These are phyloP conservation scores for Yponomeuta cagnagella DNA, from an alignment of 2,888 invertebrate species.

Conservation along the genomic window DNA sequence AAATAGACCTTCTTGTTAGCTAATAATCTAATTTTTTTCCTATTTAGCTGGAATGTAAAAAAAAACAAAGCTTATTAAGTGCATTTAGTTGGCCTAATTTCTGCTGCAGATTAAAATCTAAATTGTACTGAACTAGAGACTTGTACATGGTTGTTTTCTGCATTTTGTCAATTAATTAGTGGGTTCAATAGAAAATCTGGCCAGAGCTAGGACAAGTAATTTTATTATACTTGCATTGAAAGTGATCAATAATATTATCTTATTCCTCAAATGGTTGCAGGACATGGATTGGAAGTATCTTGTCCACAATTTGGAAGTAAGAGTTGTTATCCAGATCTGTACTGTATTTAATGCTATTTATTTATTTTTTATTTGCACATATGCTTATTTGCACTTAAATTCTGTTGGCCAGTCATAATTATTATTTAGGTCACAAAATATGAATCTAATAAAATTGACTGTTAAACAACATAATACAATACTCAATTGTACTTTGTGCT, in stretches of 20 bases:
- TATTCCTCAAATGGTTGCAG: slow-evolving; percentile 27
- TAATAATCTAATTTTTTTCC: not conserved
- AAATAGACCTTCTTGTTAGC: not conserved
- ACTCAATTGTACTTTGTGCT: not conserved
- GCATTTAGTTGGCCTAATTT: no score
- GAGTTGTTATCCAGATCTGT: slow-evolving; percentile 24
- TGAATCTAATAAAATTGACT: no score
- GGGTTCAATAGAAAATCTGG: no score
- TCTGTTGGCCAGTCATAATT: slow-evolving; percentile 10
- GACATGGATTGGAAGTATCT: slow-evolving; percentile 61
- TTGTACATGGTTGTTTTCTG: no score
- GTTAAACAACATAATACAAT: no score
- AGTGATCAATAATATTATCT: not conserved
- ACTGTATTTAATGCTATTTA: not conserved
- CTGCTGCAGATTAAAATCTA: no score
- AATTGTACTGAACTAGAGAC: no score
- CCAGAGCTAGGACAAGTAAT: not conserved
- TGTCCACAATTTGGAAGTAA: slow-evolving; percentile 66
- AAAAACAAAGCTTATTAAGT: no score
- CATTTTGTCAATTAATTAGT: no score
- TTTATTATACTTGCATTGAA: not conserved
- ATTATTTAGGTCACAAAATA: not conserved
- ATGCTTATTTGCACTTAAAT: slow-evolving; percentile 22
- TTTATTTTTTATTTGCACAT: not conserved
- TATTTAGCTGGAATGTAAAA: no score